A percentile compares a stretch with the other conserved stretches of the same genome.
These are phyloP conservation scores for Sinella curviseta DNA, from an alignment of 1,140 invertebrate genomes.

Conservation along the genomic window DNA sequence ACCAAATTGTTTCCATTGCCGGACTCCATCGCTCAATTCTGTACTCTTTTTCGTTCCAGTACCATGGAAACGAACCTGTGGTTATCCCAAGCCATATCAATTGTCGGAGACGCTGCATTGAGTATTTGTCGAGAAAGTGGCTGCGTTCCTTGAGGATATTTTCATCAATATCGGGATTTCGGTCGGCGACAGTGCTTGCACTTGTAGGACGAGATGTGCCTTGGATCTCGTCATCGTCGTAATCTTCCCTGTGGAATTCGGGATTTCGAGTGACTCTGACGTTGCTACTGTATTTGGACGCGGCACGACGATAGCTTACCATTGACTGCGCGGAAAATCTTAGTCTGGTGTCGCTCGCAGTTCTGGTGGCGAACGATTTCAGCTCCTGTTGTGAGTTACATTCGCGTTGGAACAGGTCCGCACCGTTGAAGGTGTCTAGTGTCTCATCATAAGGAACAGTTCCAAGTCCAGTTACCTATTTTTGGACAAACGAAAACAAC, in stretches of 20 bases:
- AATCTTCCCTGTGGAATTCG: not conserved
- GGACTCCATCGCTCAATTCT: not conserved
- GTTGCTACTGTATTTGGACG: not conserved
- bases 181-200: not conserved
- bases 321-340: not conserved
- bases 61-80: conserved; percentile 28
- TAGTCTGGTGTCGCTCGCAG: not conserved
- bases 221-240: not conserved
- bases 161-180: not conserved
- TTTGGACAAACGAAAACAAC: too few relatives aligned
- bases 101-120: conserved; percentile 11
- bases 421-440: not conserved
- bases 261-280: not conserved
- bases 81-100: not conserved
- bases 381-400: not conserved
- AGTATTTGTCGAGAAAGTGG: not conserved
- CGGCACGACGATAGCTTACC: too few relatives aligned
- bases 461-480: conserved; percentile 24
- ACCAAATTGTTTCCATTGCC: not conserved
- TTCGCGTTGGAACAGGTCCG: not conserved
- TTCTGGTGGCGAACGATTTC: not conserved
- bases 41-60: conserved; percentile 13
- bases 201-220: not conserved
- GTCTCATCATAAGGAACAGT: conserved; percentile 28
- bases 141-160: not conserved